A percentile compares a stretch with the other conserved stretches of the same genome.
Conservation (phyloP, 2,888 invertebrate genomes). For the Leptopilina myrica region DNA sequence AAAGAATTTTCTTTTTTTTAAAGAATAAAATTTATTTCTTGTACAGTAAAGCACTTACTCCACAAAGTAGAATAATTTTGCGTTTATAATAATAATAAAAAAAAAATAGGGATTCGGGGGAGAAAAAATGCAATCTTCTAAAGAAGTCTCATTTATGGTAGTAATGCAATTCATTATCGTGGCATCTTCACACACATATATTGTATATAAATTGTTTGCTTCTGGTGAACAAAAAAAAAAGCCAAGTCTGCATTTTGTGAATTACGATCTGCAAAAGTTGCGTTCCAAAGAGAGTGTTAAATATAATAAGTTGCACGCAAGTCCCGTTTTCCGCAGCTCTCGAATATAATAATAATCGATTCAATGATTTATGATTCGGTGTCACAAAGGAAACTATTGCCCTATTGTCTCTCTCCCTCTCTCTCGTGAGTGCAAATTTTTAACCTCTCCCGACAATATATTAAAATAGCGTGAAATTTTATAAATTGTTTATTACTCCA, state of each 20-base stretch:
- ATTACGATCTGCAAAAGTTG: conserved; percentile 58
- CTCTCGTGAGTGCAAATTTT: not conserved
- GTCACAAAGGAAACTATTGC: conserved; percentile 34
- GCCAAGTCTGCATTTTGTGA: conserved; percentile 55
- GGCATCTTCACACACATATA: conserved; percentile 51
- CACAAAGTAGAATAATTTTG: conserved; percentile 4
- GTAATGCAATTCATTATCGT: conserved; percentile 64
- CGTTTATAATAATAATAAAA: not conserved
- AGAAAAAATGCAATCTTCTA: conserved; percentile 50
- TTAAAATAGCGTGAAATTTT: conserved; percentile 11
- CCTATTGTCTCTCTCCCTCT: conserved; percentile 3
- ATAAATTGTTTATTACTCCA: too few relatives aligned
- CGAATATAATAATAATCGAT: conserved; percentile 42
- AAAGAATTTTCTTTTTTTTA: too few relatives aligned
- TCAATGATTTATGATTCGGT: conserved; percentile 27
- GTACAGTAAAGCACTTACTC: not conserved
- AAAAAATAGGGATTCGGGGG: not conserved
- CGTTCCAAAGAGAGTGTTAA: conserved; percentile 57
- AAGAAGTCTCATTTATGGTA: conserved; percentile 56
- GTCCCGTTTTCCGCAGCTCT: conserved; percentile 58
- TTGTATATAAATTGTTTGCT: conserved; percentile 24
- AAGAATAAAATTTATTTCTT: not conserved
- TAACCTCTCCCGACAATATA: not conserved
- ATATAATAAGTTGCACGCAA: conserved; percentile 58
- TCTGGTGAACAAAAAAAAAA: conserved; percentile 44